Conservation (phyloP, 2,113 vertebrate species). For the Phyllopteryx taeniolatus region DNA sequence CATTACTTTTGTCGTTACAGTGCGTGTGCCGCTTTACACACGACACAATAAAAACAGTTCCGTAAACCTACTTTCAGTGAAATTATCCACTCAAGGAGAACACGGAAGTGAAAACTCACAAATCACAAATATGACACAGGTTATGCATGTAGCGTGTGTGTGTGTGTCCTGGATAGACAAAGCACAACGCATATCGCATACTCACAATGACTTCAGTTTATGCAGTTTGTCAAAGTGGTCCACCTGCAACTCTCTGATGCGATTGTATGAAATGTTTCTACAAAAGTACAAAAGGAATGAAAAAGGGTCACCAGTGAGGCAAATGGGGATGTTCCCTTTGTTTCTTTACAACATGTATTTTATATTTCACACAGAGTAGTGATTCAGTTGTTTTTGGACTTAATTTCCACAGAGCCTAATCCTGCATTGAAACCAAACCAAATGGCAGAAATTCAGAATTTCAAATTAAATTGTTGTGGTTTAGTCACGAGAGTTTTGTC, state of each 20-base stretch:
- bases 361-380: background rate
- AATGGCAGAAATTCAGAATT: too few species aligned
- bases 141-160: background rate
- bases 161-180: background rate
- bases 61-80: too few species aligned
- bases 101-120: too few species aligned
- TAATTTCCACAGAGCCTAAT: background rate
- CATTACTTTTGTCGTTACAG: too few species aligned
- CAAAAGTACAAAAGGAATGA: constrained; percentile 17
- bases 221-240: constrained; percentile 88
- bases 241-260: constrained; percentile 82
- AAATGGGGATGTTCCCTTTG: background rate
- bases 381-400: background rate
- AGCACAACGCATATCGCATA: background rate
- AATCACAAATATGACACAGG: too few species aligned
- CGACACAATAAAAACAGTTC: too few species aligned
- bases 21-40: too few species aligned
- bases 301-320: background rate
- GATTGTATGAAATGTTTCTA: constrained; percentile 94
- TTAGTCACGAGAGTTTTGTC: too few species aligned
- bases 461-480: too few species aligned
- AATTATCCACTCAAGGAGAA: too few species aligned
- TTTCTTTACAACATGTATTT: background rate
- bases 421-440: too few species aligned
- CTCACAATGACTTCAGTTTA: constrained; percentile 94